phyloP scores from a whole-genome alignment of 2,888 invertebrate genomes.

The Erebia epiphron region DNA sequence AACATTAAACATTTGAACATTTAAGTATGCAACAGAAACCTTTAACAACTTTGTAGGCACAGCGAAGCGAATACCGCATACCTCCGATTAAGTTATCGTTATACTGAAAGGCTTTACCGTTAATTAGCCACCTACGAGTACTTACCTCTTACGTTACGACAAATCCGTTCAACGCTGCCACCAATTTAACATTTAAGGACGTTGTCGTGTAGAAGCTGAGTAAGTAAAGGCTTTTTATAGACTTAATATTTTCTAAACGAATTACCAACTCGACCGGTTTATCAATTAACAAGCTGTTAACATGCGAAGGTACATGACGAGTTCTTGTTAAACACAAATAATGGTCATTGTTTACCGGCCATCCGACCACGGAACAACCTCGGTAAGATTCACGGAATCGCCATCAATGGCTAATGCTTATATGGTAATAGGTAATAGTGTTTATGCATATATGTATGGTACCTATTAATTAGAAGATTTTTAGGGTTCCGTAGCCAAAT shows the following conservation, averaged over 20 bases:
- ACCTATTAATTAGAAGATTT: too few species aligned
- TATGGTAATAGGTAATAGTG: slow-evolving; percentile 10
- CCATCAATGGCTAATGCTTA: slow-evolving; percentile 12
- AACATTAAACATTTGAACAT: too few species aligned
- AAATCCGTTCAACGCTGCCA: neutral
- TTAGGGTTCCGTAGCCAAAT: too few species aligned
- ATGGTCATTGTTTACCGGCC: slow-evolving; percentile 20
- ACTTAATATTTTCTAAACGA: neutral
- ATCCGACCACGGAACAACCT: neutral
- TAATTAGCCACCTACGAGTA: neutral
- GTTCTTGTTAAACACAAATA: slow-evolving; percentile 23
- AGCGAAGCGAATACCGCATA: neutral
- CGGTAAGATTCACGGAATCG: slow-evolving; percentile 17
- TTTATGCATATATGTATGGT: too few species aligned
- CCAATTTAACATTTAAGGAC: neutral
- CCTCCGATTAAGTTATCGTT: neutral
- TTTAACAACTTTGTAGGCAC: neutral
- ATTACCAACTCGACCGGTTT: neutral
- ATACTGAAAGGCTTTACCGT: neutral
- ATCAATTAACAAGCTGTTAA: neutral
- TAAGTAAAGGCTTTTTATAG: neutral
- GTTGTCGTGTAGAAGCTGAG: neutral
- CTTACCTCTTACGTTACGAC: neutral
- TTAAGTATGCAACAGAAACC: too few species aligned
- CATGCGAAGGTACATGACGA: slow-evolving; percentile 3